Base-by-base conservation (phyloP, 2,888 invertebrate genomes). In the Agelastica alni region DNA sequence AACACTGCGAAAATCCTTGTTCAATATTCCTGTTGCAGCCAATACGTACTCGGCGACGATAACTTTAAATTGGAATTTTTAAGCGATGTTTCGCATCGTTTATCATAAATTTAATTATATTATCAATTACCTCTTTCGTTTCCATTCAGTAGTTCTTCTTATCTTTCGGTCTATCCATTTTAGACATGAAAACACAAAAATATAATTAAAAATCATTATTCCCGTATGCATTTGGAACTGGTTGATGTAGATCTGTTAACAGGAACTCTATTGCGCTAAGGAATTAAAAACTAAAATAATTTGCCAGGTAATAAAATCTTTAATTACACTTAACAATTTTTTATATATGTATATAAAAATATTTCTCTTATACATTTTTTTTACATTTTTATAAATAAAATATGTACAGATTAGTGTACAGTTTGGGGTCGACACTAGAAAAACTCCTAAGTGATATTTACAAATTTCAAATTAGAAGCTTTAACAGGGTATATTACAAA, bases 261-360 rank as follows among this genome's bases (percentile, higher is more conserved):
- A 9, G 37, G 18, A n/a, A n/a, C n/a, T n/a, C n/a, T n/a, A n/a
- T n/a, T n/a, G n/a, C n/a, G n/a, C n/a, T n/a, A 17, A 37, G 2
- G 3, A 18, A 17, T 9, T 41, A n/a, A 41, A 31, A 44, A 18
- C 13, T 10, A 46, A 18, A 36, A 17, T n/a, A 28, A 16, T 30
- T 44, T 39, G 56, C 51, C 51, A 59, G 53, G 53, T 56, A 59
- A 51, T 55, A 56, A 59, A 53, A 59, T 51, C 41, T 59, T 56
- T 59, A 56, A 53, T 56, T 56, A 59, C 56, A 59, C 56, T 59
- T 51, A 59, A 65, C 65, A 61, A 44, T 54, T 61, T 58, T 62
- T 65, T 48, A 46, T 48, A 58, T 52, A 58, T 62, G 59, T 57
- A 60, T 63, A 65, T 56, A 65, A 62, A 63, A 63, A 65, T 62